Percentiles rank a stretch among this genome's conserved stretches.
These are phyloP conservation scores for Pangasius krempfi DNA, from an alignment of 2,797 vertebrate genomes.

Conservation along the genomic window DNA sequence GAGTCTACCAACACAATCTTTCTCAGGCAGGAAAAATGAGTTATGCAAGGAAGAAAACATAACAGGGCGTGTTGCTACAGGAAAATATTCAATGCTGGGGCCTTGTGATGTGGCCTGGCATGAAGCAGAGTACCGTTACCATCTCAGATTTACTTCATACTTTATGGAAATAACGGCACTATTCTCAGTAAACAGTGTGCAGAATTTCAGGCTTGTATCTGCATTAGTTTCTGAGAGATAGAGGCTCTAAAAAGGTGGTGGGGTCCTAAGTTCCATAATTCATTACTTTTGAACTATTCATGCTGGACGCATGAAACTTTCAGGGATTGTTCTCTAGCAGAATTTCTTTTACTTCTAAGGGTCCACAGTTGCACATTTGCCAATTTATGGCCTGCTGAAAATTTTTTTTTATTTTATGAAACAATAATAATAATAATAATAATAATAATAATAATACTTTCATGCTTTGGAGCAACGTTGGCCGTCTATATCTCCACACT, in stretches of 20 bases:
- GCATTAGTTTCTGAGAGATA: neutral
- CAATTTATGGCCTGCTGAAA: neutral
- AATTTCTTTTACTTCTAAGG: neutral
- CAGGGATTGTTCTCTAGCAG: neutral
- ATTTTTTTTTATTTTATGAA: too few relatives aligned
- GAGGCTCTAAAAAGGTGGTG: neutral
- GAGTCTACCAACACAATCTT: slow-evolving; percentile 20
- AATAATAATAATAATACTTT: too few relatives aligned
- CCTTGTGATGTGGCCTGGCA: neutral
- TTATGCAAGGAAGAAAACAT: slow-evolving; percentile 8
- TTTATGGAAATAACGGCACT: neutral
- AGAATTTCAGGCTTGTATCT: neutral
- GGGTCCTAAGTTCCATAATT: too few relatives aligned
- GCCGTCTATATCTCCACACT: too few relatives aligned
- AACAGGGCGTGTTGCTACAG: neutral
- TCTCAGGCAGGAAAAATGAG: slow-evolving; percentile 36
- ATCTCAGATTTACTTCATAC: neutral
- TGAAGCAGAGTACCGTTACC: neutral
- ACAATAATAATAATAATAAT: too few relatives aligned
- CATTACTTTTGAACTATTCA: neutral
- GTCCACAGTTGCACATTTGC: neutral
- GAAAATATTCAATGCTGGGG: neutral
- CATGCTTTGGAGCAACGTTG: too few relatives aligned
- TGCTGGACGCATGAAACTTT: neutral
- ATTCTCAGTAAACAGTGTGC: too few relatives aligned